Conservation (phyloP, 2,797 vertebrate species). For the Gouania willdenowi region DNA sequence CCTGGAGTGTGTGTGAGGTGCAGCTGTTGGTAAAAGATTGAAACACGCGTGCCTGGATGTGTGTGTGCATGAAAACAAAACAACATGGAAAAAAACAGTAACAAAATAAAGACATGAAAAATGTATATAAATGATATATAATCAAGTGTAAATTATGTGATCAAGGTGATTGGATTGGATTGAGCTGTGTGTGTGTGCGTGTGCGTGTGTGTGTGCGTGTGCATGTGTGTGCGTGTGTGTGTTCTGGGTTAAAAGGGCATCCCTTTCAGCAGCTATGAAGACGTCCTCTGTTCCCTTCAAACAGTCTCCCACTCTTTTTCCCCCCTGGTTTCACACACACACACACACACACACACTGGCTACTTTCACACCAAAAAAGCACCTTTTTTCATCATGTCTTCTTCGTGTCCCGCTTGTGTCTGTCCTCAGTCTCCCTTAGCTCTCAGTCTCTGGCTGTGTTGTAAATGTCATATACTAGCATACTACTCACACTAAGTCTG, state of each 20-base stretch:
- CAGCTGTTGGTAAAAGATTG: no score
- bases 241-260: slow-evolving; percentile 38
- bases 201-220: slow-evolving; percentile 17
- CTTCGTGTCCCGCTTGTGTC: slow-evolving; percentile 4
- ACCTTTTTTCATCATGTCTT: slow-evolving; percentile 10
- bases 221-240: slow-evolving; percentile 20
- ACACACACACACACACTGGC: slow-evolving; percentile 35
- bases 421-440: slow-evolving; percentile 23
- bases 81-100: no score
- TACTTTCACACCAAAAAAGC: slow-evolving; percentile 48
- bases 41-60: no score
- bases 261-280: slow-evolving; percentile 67
- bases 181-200: not conserved
- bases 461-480: no score
- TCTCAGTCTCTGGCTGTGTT: no score
- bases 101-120: no score
- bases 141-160: no score
- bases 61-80: no score
- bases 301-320: slow-evolving; percentile 26
- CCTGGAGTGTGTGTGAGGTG: slow-evolving; percentile 20
- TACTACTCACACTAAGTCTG: no score
- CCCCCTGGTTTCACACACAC: not conserved
- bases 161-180: no score
- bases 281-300: slow-evolving; percentile 64
- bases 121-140: no score